Evolutionary conservation across 2,113 vertebrate species (phyloP).

Genomic region (Physeter macrocephalus): DNA sequence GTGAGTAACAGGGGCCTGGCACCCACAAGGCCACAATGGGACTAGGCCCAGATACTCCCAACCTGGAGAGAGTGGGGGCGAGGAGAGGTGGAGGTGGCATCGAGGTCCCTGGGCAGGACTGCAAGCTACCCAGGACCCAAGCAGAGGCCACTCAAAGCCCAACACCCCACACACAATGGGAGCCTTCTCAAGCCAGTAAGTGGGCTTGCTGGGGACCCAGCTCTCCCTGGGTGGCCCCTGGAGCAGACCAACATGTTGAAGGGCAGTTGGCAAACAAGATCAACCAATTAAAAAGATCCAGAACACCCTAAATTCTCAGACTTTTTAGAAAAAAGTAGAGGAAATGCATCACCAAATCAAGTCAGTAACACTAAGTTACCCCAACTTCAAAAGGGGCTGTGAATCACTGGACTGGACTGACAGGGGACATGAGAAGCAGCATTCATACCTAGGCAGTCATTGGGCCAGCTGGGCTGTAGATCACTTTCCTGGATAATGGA

Average conservation of each 20-base stretch:
- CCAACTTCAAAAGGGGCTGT: neutral
- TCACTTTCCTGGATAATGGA: neutral
- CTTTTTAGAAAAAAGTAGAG: neutral
- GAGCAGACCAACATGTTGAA: neutral
- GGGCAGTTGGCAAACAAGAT: neutral
- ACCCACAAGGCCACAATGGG: neutral
- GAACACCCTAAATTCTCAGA: neutral
- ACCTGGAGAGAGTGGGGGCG: neutral
- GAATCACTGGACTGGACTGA: neutral
- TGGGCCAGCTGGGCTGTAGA: neutral
- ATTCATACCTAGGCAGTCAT: slow-evolving; percentile 3
- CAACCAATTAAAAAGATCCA: neutral
- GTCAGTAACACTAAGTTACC: neutral
- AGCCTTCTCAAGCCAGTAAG: neutral
- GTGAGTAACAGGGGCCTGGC: neutral
- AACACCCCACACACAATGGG: neutral
- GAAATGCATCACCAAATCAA: neutral
- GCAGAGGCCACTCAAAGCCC: neutral
- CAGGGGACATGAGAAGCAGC: neutral
- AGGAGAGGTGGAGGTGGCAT: neutral
- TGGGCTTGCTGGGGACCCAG: neutral
- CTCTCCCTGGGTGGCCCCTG: neutral
- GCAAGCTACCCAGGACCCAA: neutral
- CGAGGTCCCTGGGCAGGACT: neutral
- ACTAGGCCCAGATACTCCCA: neutral